These are phyloP conservation scores for Trileptium ribeirensis DNA, from an alignment of 2,888 invertebrate species.

Conservation along the genomic window DNA sequence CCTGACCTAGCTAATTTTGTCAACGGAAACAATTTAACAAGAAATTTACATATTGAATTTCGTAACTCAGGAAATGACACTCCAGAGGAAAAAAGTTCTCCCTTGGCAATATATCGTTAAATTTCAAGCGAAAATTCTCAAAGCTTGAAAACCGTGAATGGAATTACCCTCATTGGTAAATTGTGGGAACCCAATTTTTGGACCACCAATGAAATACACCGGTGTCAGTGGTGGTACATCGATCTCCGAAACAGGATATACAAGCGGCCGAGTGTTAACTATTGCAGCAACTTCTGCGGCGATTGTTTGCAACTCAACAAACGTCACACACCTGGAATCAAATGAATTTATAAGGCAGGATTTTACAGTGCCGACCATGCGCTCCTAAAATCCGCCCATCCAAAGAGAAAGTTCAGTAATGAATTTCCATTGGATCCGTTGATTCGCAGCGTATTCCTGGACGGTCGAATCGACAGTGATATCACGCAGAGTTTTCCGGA, in stretches of 20 bases:
- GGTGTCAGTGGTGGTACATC: background rate
- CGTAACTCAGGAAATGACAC: no score
- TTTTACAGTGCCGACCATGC: background rate
- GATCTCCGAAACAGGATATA: background rate
- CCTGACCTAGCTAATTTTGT: no score
- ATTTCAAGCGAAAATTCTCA: no score
- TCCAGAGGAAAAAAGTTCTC: no score
- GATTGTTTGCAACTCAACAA: slow-evolving; percentile 2
- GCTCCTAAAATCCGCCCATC: slow-evolving; percentile 4
- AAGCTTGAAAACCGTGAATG: no score
- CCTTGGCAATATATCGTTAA: no score
- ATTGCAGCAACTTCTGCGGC: background rate
- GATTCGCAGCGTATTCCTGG: background rate
- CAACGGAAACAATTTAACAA: no score
- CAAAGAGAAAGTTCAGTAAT: background rate
- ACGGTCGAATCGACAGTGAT: background rate
- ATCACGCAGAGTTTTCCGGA: background rate
- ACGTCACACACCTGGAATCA: background rate
- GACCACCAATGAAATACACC: background rate
- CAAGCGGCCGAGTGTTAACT: slow-evolving; percentile 2
- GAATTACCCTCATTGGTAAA: no score
- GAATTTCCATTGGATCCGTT: background rate
- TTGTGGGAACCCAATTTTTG: background rate
- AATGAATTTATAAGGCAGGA: background rate
- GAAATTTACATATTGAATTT: no score